Evolutionary conservation across 1,140 invertebrate species (phyloP), one percentile per base, ranked within the genome.

Genomic region (Heliconius melpomene): DNA sequence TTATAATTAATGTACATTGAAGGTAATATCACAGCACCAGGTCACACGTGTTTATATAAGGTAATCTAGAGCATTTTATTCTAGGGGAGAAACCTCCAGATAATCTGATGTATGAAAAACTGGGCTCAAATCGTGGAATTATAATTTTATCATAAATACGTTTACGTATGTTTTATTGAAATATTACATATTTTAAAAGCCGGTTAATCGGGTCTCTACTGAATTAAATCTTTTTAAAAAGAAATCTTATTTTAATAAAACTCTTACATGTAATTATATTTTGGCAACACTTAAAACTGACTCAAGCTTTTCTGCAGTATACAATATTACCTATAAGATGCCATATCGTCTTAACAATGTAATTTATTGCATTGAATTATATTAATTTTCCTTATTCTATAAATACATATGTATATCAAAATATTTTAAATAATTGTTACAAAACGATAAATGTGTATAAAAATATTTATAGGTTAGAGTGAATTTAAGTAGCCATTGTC

Each of bases 391-490:
- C 57, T 26, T 66, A 66, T 26, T 13, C 57, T 66, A 66, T 13
- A 3, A 66, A 1, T 66, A 66, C 3, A 13, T 6, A 26, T 66
- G 23, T 60, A 29, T 26, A 57, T 23, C 7, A 20, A 57, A 20
- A 66, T 29, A 66, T 66, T 66, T 66, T 13, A 3, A 46, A 66
- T 66, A 11, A 29, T 23, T 66, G 13, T 26, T 66, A 29, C 5
- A 57, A 26, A 16, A 66, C 3, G 57, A 66, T 66, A 66, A 29
- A 66, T 66, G 57, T 66, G 23, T 66, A 66, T 66, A 66, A 66
- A 57, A 66, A 66, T 66, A 66, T 66, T 66, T 66, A 26, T n/a
- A 57, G 6, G 7, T n/a, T 9, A 57, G 54, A 18, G 20, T 57
- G 54, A 66, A 5, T 66, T 57, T 23, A 57, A 26, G 57, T 66